Evolutionary conservation across 2,113 vertebrate genomes (phyloP).

Genomic region (Ictidomys tridecemlineatus): DNA sequence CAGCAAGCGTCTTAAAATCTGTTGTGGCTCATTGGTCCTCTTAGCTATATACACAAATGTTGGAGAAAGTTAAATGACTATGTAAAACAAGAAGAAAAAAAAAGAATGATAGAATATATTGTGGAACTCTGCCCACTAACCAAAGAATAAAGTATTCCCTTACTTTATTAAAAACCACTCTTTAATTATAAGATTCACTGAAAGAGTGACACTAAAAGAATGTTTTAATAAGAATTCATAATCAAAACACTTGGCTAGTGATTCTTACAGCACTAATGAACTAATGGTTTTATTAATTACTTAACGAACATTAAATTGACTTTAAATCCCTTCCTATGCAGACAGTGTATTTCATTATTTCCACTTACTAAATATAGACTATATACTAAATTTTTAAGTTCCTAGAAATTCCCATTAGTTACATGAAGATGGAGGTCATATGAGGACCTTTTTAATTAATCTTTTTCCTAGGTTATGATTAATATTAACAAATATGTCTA

Average conservation of each 20-base stretch:
- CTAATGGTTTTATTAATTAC: conserved; percentile 64
- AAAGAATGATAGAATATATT: background rate
- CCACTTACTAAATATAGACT: conserved; percentile 5
- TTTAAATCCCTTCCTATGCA: conserved; percentile 30
- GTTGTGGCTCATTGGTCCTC: conserved; percentile 73
- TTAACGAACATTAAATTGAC: conserved; percentile 63
- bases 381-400: background rate
- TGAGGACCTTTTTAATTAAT: background rate
- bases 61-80: conserved; percentile 60
- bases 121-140: background rate
- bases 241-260: conserved; percentile 46
- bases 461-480: background rate
- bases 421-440: background rate
- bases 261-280: conserved; percentile 12
- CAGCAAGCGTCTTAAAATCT: conserved; percentile 69
- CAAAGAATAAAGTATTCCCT: background rate
- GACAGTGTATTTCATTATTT: conserved; percentile 40
- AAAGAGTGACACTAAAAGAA: conserved; percentile 33
- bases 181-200: background rate
- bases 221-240: conserved; percentile 51
- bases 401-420: background rate
- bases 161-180: background rate
- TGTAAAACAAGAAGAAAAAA: conserved; percentile 19
- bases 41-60: conserved; percentile 52
- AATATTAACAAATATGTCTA: background rate